Conservation (phyloP, 2,888 invertebrate genomes). For the Pseudeuparius sepicola region DNA sequence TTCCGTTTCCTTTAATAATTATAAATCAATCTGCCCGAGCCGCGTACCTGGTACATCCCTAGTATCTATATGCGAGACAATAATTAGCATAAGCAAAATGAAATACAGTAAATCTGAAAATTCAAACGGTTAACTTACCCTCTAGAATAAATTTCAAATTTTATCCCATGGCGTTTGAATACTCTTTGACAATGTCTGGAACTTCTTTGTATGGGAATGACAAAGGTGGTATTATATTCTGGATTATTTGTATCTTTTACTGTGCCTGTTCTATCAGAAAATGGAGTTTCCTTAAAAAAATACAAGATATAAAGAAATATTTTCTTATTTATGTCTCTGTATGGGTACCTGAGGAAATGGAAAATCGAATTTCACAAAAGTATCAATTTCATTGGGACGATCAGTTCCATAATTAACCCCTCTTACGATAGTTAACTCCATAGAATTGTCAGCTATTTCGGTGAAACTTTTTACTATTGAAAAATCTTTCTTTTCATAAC, state of each 20-base stretch:
- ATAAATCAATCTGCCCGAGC: too few species aligned
- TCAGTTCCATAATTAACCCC: conserved; percentile 79
- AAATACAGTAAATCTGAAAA: too few species aligned
- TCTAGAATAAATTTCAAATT: conserved; percentile 84
- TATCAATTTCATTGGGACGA: conserved; percentile 81
- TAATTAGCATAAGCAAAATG: too few species aligned
- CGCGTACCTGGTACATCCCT: too few species aligned
- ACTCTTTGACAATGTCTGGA: conserved; percentile 73
- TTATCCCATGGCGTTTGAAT: conserved; percentile 81
- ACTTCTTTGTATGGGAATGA: conserved; percentile 67
- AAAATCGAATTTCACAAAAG: conserved; percentile 88
- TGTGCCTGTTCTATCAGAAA: conserved; percentile 63
- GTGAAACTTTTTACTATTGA: conserved; percentile 89
- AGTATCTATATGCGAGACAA: too few species aligned
- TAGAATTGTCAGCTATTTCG: conserved; percentile 84
- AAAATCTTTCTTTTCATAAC: conserved; percentile 84
- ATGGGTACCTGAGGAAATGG: conserved; percentile 69
- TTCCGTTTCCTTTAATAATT: too few species aligned
- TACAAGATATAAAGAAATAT: conserved; percentile 2
- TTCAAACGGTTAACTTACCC: too few species aligned
- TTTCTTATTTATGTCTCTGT: background rate
- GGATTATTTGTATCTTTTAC: conserved; percentile 83
- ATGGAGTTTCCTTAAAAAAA: conserved; percentile 55
- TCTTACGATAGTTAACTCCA: conserved; percentile 76
- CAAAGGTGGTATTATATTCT: conserved; percentile 73